Evolutionary conservation across 2,113 vertebrate genomes (phyloP).

Genomic region (Lasiurus borealis): DNA sequence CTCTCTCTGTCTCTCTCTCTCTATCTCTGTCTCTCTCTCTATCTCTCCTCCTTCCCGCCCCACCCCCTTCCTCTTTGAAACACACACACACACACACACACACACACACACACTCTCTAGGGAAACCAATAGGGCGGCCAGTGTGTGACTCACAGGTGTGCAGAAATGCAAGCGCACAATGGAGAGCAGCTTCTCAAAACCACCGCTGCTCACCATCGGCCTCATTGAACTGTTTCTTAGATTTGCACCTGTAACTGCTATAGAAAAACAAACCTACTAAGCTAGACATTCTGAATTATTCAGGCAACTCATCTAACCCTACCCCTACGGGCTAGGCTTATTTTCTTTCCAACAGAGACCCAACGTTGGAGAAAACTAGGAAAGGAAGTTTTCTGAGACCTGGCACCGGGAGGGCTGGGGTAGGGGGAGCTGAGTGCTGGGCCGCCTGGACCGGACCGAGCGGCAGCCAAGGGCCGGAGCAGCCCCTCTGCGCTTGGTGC

Average conservation of each 20-base stretch:
- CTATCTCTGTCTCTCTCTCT: too few species aligned
- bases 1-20: too few species aligned
- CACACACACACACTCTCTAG: too few species aligned
- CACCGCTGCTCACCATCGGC: too few species aligned
- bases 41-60: too few species aligned
- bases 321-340: background rate
- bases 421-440: background rate
- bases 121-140: background rate
- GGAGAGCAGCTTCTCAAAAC: background rate
- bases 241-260: background rate
- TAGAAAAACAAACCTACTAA: background rate
- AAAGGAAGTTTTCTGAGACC: background rate
- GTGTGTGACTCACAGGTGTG: background rate
- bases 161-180: too few species aligned
- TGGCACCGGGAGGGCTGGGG: rapidly evolving
- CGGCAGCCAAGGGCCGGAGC: rapidly evolving
- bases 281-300: background rate
- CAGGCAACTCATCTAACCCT: background rate
- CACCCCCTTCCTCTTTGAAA: too few species aligned
- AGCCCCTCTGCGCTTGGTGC: background rate
- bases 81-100: too few species aligned
- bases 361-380: background rate
- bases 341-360: background rate
- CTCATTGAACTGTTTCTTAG: background rate
- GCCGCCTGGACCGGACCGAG: too few species aligned